These are phyloP conservation scores for Deroptyus accipitrinus DNA, from an alignment of 2,113 vertebrate species.

Conservation along the genomic window DNA sequence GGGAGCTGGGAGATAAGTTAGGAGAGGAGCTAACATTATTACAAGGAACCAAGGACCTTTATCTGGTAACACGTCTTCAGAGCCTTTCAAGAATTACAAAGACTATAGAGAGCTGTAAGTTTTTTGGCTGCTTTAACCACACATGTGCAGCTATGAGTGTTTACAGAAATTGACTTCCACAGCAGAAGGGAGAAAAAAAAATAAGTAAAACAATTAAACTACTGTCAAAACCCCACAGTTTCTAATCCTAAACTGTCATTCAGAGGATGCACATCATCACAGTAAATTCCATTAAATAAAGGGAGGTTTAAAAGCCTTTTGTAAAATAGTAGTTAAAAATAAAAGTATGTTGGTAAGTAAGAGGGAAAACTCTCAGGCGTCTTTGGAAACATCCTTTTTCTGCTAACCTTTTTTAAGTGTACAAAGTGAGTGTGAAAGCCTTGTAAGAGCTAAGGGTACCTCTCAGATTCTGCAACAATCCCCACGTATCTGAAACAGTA, in stretches of 20 bases:
- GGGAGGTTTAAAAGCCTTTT: neutral
- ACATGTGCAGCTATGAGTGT: neutral
- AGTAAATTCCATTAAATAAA: neutral
- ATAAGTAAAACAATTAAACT: neutral
- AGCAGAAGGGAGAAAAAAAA: neutral
- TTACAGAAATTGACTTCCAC: neutral
- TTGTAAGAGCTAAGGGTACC: neutral
- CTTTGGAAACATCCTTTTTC: neutral
- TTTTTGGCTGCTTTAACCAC: neutral
- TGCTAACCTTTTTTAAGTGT: neutral
- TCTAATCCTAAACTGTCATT: neutral
- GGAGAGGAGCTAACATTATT: neutral
- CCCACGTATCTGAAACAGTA: slow-evolving; percentile 4
- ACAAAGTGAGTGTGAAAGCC: neutral
- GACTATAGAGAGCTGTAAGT: fast-evolving
- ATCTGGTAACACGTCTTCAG: neutral
- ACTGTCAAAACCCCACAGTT: neutral
- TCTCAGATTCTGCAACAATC: neutral
- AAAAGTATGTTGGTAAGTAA: neutral
- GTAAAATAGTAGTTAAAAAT: neutral
- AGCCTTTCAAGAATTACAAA: neutral
- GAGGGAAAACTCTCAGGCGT: neutral
- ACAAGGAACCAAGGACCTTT: neutral
- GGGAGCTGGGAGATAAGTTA: neutral
- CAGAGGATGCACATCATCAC: neutral